phyloP scores from a whole-genome alignment of 2,113 vertebrate species.

The Anas platyrhynchos region DNA sequence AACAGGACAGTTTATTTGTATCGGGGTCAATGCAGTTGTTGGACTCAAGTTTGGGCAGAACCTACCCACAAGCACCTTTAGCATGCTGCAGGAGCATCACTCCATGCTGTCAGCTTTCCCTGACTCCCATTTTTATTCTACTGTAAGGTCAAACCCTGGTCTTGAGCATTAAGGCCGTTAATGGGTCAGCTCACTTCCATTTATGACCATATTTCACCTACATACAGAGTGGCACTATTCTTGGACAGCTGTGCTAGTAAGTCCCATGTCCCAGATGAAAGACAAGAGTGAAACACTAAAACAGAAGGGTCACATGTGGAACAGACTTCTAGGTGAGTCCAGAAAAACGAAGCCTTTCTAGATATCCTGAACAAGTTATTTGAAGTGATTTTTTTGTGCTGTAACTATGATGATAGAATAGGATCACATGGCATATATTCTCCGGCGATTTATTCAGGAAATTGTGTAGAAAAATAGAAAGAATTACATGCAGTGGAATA shows the following conservation, averaged over 20 bases:
- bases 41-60: background rate
- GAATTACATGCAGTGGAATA: background rate
- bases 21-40: background rate
- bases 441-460: background rate
- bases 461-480: background rate
- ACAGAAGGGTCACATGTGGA: background rate
- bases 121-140: background rate
- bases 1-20: background rate
- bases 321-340: background rate
- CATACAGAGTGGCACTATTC: background rate
- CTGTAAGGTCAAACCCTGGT: background rate
- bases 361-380: background rate
- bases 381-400: background rate
- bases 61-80: background rate
- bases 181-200: background rate
- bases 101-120: background rate
- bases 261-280: background rate
- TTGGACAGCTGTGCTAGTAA: background rate
- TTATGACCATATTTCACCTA: background rate
- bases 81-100: background rate
- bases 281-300: background rate
- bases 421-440: background rate
- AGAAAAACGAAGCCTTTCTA: background rate
- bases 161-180: background rate
- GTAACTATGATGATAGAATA: background rate